These are phyloP conservation scores for Teleopsis dalmanni DNA, from an alignment of 1,140 invertebrate genomes.

Conservation along the genomic window DNA sequence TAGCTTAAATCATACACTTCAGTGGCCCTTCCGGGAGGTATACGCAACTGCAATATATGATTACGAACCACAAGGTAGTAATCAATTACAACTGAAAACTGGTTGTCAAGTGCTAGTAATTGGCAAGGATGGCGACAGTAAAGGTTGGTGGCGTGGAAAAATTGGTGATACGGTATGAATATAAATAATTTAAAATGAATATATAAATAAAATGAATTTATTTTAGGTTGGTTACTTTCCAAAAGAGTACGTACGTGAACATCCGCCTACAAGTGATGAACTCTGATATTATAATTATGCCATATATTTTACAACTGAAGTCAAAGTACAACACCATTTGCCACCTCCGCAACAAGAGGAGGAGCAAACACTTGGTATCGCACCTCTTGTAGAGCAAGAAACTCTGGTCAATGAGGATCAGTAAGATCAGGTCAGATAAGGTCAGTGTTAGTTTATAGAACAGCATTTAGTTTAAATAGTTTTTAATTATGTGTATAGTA, in stretches of 20 bases:
- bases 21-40: constrained; percentile 68
- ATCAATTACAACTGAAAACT: constrained; percentile 67
- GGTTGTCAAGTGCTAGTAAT: constrained; percentile 72
- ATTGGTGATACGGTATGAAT: constrained; percentile 53
- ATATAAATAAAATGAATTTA: constrained; percentile 5
- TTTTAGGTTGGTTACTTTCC: constrained; percentile 56
- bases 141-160: constrained; percentile 77
- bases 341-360: too few species aligned
- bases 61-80: constrained; percentile 62
- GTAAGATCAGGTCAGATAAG: too few species aligned
- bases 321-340: too few species aligned
- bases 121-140: constrained; percentile 68
- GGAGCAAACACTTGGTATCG: background rate
- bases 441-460: too few species aligned
- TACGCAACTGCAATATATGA: constrained; percentile 68
- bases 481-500: too few species aligned
- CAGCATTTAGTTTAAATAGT: too few species aligned
- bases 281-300: constrained; percentile 45
- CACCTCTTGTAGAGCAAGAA: background rate
- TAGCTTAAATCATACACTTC: constrained; percentile 63
- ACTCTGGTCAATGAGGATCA: background rate
- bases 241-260: constrained; percentile 55
- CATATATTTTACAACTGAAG: constrained; percentile 32
- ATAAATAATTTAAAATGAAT: background rate
- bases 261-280: constrained; percentile 33